These are phyloP conservation scores for Cotesia chilonis DNA, from an alignment of 1,140 invertebrate species.

Conservation along the genomic window DNA sequence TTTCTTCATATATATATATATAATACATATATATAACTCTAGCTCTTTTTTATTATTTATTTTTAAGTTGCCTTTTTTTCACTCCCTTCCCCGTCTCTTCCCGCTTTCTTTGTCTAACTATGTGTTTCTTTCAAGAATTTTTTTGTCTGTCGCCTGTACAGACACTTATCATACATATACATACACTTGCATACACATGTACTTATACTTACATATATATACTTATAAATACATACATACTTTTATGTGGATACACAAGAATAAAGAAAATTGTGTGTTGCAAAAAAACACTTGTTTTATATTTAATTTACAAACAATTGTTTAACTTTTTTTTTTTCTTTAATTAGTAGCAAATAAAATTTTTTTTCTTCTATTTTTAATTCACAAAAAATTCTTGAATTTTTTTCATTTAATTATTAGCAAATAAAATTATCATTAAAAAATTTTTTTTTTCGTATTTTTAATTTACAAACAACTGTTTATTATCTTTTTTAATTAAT, in stretches of 20 bases:
- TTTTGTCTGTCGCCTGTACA: slow-evolving; percentile 27
- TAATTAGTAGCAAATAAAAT: neutral
- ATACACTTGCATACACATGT: neutral
- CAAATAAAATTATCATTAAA: too few species aligned
- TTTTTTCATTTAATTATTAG: neutral
- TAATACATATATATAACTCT: slow-evolving; percentile 11
- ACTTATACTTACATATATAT: neutral
- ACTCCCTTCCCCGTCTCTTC: too few species aligned
- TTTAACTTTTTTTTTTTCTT: neutral
- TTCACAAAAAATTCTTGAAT: neutral
- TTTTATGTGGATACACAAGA: neutral
- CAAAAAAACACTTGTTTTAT: too few species aligned
- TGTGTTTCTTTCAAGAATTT: slow-evolving; percentile 17
- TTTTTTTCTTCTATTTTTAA: neutral
- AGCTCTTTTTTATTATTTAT: slow-evolving; percentile 6
- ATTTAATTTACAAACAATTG: neutral
- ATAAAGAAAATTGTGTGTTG: neutral
- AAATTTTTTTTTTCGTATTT: too few species aligned
- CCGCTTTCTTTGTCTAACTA: too few species aligned
- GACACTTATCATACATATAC: neutral
- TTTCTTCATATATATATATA: neutral
- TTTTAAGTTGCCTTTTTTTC: slow-evolving; percentile 10
- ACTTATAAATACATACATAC: neutral
- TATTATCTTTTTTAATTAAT: too few species aligned
- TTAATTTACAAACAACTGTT: too few species aligned